Evolutionary conservation across 2,888 invertebrate species (phyloP), one percentile per base, ranked within the genome.

Genomic region (Drosophila gaucha): DNA sequence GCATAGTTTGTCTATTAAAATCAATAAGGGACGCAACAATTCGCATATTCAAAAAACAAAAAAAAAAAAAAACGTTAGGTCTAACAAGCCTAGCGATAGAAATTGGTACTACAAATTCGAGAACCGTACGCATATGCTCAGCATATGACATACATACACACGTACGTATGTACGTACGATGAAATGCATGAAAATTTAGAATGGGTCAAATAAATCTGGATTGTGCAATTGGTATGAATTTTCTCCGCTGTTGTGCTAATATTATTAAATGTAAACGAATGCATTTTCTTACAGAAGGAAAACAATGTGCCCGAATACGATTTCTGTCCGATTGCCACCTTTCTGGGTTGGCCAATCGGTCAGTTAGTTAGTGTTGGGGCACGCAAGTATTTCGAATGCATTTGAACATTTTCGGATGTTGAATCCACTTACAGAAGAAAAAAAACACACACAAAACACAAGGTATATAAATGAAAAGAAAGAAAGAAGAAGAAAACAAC

Each of bases 211-310:
- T 30, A 12, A 43, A 77, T 71, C 67, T 77, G 80, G 84, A 88
- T 80, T 57, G 84, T 89, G 89, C 86, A 86, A 86, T 86, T 86
- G 89, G 88, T 88, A 89, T 75, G 60, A 82, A 86, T 86, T 88
- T 86, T 88, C 86, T 82, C 88, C 89, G 51, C 70, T 86, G 83
- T 74, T 88, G 89, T 68, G 64, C 67, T 46, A 36, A 72, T 52
- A 73, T 56, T 56, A 64, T 58, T 63, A 68, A 73, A 67, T 58
- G 65, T 67, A 66, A 77, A 79, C 85, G 72, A 82, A 86, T 83
- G 82, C 82, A 82, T 82, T 82, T 82, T 83, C 83, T 50, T 75
- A 73, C 54, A 62, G 63, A 82, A 67, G 59, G 62, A 67, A 67
- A 69, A 56, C 65, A 63, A 62, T 66, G 69, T 87, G 67, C 80